Conservation (phyloP, 2,797 vertebrate genomes). For the Eurystomus glaucurus region DNA sequence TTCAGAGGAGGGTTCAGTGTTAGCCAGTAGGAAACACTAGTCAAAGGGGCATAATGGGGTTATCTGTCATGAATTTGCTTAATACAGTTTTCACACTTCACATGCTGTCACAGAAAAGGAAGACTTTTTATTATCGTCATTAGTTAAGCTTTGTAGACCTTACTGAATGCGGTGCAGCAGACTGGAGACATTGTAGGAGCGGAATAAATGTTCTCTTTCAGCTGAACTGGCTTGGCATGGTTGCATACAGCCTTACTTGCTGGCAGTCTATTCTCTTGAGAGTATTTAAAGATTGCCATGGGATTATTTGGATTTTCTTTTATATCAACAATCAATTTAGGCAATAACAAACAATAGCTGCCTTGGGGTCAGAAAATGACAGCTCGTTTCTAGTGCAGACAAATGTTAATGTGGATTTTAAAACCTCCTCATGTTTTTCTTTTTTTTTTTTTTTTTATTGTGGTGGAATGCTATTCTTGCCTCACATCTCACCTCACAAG, state of each 20-base stretch:
- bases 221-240: not conserved
- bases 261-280: not conserved
- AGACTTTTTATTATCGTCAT: not conserved
- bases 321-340: not conserved
- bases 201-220: constrained; percentile 1
- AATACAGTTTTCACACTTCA: not conserved
- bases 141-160: not conserved
- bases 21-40: not conserved
- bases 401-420: not conserved
- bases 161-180: not conserved
- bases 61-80: not conserved
- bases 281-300: not conserved
- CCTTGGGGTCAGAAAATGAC: not conserved
- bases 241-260: not conserved
- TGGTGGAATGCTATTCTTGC: not conserved
- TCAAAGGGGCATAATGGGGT: not conserved
- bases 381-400: not conserved
- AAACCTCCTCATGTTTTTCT: not conserved
- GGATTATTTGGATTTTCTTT: not conserved
- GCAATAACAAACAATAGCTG: not conserved
- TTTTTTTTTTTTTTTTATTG: no score
- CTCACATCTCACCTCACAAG: not conserved
- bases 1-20: not conserved
- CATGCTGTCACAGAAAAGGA: not conserved
- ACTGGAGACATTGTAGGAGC: not conserved